These are phyloP conservation scores for Macrocentrus cingulum DNA, from an alignment of 1,140 invertebrate species.

Conservation along the genomic window DNA sequence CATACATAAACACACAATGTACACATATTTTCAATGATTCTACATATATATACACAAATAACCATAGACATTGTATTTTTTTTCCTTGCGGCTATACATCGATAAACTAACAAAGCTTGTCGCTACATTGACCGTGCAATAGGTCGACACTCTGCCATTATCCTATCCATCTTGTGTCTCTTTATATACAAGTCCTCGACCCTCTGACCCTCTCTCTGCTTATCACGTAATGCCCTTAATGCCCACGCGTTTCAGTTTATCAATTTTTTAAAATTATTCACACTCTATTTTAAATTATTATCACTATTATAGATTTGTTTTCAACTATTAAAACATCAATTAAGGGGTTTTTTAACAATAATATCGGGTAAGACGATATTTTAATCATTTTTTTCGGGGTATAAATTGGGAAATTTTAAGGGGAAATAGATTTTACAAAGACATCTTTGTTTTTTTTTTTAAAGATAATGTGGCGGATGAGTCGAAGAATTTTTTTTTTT, in stretches of 20 bases:
- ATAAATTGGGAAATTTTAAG: too few relatives aligned
- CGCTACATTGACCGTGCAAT: constrained; percentile 26
- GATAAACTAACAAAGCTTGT: constrained; percentile 2
- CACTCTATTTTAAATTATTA: too few relatives aligned
- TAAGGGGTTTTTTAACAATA: too few relatives aligned
- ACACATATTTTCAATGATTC: constrained; percentile 7
- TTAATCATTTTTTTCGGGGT: too few relatives aligned
- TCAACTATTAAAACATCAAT: too few relatives aligned
- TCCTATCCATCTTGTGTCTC: not conserved
- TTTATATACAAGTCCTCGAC: constrained; percentile 20
- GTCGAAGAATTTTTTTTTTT: too few relatives aligned
- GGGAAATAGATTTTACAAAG: not conserved
- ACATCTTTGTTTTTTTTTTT: too few relatives aligned
- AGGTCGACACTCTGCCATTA: constrained; percentile 18
- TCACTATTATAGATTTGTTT: too few relatives aligned
- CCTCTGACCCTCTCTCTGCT: constrained; percentile 16
- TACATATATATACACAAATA: not conserved
- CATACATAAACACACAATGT: constrained; percentile 26
- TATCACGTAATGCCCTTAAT: not conserved
- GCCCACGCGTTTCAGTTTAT: too few relatives aligned
- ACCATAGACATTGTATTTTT: not conserved
- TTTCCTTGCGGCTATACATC: not conserved
- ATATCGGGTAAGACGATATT: too few relatives aligned
- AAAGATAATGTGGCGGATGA: too few relatives aligned
- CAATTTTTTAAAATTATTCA: too few relatives aligned